Conservation (phyloP, 1,140 invertebrate genomes). For the Marisa cornuarietis region DNA sequence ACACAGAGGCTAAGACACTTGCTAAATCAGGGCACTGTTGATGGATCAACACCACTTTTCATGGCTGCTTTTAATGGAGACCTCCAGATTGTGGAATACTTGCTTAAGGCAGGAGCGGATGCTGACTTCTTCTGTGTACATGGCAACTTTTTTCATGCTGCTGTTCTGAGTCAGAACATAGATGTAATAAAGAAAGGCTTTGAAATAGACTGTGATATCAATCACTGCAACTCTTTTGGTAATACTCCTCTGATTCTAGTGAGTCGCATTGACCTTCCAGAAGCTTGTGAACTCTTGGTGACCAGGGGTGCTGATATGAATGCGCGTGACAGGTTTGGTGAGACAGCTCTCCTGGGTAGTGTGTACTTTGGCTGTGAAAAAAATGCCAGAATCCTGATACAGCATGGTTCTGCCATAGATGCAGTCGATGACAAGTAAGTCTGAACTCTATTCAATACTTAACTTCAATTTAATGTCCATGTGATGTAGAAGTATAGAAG, state of each 20-base stretch:
- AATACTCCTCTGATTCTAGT: constrained; percentile 39
- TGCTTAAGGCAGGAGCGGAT: constrained; percentile 47
- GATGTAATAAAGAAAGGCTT: constrained; percentile 28
- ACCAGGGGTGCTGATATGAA: constrained; percentile 38
- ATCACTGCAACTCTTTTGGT: constrained; percentile 33
- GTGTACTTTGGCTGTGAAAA: constrained; percentile 43
- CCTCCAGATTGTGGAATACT: constrained; percentile 41
- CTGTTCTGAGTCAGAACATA: constrained; percentile 31
- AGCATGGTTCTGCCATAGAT: constrained; percentile 37
- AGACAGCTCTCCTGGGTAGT: constrained; percentile 40
- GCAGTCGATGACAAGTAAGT: constrained; percentile 37
- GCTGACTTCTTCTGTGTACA: constrained; percentile 32
- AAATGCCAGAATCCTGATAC: constrained; percentile 35
- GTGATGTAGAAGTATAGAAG: no score
- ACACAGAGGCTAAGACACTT: constrained; percentile 6
- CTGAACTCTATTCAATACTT: background rate
- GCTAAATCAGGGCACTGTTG: constrained; percentile 22
- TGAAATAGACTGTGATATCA: constrained; percentile 35
- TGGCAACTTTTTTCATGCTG: constrained; percentile 41
- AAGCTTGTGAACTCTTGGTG: constrained; percentile 30
- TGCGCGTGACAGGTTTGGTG: constrained; percentile 34
- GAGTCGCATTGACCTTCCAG: constrained; percentile 22
- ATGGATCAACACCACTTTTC: constrained; percentile 48
- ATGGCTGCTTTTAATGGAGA: constrained; percentile 50
- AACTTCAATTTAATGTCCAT: no score